These are phyloP conservation scores for Pardosa pseudoannulata DNA, from an alignment of 2,888 invertebrate genomes.

Conservation along the genomic window DNA sequence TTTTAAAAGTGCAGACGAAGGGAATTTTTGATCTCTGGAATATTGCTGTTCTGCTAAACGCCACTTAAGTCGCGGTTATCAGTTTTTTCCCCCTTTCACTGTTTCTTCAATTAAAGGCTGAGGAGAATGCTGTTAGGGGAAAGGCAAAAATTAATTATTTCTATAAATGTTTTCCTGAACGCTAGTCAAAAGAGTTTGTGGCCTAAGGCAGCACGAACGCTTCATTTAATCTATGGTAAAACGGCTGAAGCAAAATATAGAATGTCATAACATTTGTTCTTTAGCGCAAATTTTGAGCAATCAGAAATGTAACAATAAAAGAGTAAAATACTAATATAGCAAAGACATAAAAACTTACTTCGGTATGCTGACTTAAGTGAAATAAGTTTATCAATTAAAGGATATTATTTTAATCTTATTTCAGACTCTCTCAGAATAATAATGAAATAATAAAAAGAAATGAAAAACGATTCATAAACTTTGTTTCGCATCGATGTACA, in stretches of 20 bases:
- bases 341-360: neutral
- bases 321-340: neutral
- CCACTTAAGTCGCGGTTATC: slow-evolving; percentile 47
- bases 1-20: slow-evolving; percentile 40
- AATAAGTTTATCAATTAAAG: too few relatives aligned
- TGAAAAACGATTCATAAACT: too few relatives aligned
- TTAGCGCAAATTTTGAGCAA: neutral
- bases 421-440: too few relatives aligned
- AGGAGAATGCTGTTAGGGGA: slow-evolving; percentile 38
- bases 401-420: too few relatives aligned
- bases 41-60: slow-evolving; percentile 27
- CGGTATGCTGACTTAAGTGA: neutral
- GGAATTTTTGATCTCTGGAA: slow-evolving; percentile 8
- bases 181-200: neutral
- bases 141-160: slow-evolving; percentile 48
- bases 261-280: neutral
- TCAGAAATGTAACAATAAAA: neutral
- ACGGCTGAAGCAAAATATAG: neutral
- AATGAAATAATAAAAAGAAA: too few relatives aligned
- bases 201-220: neutral
- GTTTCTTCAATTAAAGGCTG: slow-evolving; percentile 15
- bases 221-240: neutral
- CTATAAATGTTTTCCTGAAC: slow-evolving; percentile 20
- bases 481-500: too few relatives aligned
- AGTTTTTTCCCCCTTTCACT: slow-evolving; percentile 3